Evolutionary conservation across 2,888 invertebrate genomes (phyloP).

Genomic region (Xanthia togata): DNA sequence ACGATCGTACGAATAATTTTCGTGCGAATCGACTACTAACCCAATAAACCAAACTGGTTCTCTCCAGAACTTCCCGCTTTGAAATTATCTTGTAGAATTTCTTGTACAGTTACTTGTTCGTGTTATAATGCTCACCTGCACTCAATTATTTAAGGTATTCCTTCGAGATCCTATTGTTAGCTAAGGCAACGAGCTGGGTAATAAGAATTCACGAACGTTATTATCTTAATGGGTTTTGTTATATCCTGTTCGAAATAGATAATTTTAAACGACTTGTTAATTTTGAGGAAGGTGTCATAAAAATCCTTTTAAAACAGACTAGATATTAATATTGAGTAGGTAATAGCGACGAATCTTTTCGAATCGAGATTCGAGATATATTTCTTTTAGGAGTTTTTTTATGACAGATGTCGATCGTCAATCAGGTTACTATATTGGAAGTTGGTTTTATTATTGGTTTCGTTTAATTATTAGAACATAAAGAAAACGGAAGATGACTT

Average conservation of each 20-base stretch:
- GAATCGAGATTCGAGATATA: not conserved
- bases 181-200: conserved; percentile 25
- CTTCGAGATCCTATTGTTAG: conserved; percentile 42
- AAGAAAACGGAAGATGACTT: conserved; percentile 23
- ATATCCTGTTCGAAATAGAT: conserved; percentile 41
- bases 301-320: conserved; percentile 11
- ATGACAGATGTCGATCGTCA: conserved; percentile 14
- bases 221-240: conserved; percentile 54
- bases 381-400: conserved; percentile 7
- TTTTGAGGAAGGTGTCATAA: conserved; percentile 20
- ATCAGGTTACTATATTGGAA: conserved; percentile 27
- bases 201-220: conserved; percentile 47
- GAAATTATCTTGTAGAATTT: conserved; percentile 85
- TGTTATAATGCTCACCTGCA: conserved; percentile 61
- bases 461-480: conserved; percentile 11
- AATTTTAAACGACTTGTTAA: conserved; percentile 27
- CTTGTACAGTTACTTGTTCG: conserved; percentile 81
- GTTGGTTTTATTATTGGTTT: conserved; percentile 29
- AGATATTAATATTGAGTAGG: not conserved
- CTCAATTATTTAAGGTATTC: conserved; percentile 61
- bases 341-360: not conserved
- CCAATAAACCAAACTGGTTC: conserved; percentile 86
- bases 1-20: too few species aligned
- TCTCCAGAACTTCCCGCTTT: conserved; percentile 84
- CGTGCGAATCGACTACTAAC: too few species aligned